These are phyloP conservation scores for Blera fallax DNA, from an alignment of 2,888 invertebrate species.

Conservation along the genomic window DNA sequence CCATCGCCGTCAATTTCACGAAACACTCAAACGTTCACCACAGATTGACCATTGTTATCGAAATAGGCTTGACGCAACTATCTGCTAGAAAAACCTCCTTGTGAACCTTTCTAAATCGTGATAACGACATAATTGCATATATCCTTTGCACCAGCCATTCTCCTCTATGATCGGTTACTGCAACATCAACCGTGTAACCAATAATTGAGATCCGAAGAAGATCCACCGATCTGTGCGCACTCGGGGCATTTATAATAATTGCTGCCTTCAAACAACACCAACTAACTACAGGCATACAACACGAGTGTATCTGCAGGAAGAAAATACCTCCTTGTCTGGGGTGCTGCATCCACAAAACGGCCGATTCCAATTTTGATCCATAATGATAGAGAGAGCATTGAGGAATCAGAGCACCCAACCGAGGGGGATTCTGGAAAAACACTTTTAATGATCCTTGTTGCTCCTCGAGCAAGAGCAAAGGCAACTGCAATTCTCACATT, in stretches of 20 bases:
- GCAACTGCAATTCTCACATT: slow-evolving; percentile 60
- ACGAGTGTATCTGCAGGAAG: slow-evolving; percentile 1
- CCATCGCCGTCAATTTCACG: not conserved
- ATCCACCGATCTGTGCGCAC: slow-evolving; percentile 52
- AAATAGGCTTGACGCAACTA: slow-evolving; percentile 16
- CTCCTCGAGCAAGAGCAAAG: not conserved
- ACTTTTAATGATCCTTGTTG: slow-evolving; percentile 69
- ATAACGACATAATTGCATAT: slow-evolving; percentile 72
- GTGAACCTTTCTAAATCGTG: slow-evolving; percentile 67
- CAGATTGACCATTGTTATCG: slow-evolving; percentile 58
- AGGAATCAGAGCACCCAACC: slow-evolving; percentile 44
- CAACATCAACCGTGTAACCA: slow-evolving; percentile 60
- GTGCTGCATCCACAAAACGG: slow-evolving; percentile 15
- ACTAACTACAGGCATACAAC: slow-evolving; percentile 6
- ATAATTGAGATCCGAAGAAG: slow-evolving; percentile 71
- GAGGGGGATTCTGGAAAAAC: slow-evolving; percentile 47
- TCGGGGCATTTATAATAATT: slow-evolving; percentile 71
- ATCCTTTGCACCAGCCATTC: slow-evolving; percentile 67
- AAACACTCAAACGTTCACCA: not conserved
- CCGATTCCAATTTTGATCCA: slow-evolving; percentile 66
- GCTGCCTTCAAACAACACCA: slow-evolving; percentile 69
- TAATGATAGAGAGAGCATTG: slow-evolving; percentile 64
- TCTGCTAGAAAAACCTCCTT: slow-evolving; percentile 3
- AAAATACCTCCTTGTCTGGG: slow-evolving; percentile 15
- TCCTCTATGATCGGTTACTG: slow-evolving; percentile 68